A percentile compares a stretch with the other conserved stretches of the same genome.
Evolutionary conservation across 2,797 vertebrate genomes (phyloP).

Genomic region (Propithecus deckenii): DNA sequence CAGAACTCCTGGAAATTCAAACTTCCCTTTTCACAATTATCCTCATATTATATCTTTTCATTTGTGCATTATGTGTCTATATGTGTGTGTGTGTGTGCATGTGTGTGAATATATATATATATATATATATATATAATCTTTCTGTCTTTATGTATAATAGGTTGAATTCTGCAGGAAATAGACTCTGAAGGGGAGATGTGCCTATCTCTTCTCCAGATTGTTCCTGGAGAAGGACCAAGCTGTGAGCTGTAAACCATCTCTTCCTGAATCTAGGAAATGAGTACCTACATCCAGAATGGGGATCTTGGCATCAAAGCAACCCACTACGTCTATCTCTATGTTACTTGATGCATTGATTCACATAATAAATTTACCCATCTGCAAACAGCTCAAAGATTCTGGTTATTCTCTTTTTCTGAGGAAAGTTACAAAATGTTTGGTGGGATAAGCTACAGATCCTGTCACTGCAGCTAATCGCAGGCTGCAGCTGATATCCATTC

Average conservation of each 20-base stretch:
- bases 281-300: neutral
- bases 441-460: neutral
- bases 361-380: neutral
- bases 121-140: neutral
- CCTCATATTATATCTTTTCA: neutral
- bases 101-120: neutral
- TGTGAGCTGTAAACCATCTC: neutral
- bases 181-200: neutral
- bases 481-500: neutral
- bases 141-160: neutral
- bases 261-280: neutral
- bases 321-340: neutral
- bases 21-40: neutral
- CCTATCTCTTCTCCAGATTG: neutral
- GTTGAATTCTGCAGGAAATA: neutral
- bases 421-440: neutral
- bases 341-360: neutral
- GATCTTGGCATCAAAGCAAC: neutral
- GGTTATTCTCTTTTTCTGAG: neutral
- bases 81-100: neutral
- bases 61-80: neutral
- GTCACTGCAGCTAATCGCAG: neutral
- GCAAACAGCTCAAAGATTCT: neutral
- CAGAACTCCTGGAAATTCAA: neutral
- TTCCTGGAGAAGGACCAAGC: neutral